Percentiles rank a stretch among this genome's conserved stretches.
These are phyloP conservation scores for Gonatopus flavifemur DNA, from an alignment of 1,140 invertebrate genomes.

Conservation along the genomic window DNA sequence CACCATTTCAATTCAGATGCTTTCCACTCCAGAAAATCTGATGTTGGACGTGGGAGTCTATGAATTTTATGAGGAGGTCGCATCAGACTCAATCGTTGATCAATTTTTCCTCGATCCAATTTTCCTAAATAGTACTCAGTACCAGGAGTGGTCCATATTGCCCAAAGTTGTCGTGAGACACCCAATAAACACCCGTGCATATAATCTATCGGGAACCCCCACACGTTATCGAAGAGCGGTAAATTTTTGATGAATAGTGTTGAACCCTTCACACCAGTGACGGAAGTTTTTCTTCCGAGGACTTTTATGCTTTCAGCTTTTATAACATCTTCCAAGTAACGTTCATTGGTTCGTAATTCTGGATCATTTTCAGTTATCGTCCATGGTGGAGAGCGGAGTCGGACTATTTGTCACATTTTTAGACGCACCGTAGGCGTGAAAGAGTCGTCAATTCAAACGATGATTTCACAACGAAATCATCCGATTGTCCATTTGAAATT, in stretches of 20 bases:
- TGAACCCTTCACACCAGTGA: not conserved
- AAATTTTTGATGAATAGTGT: slow-evolving; percentile 1
- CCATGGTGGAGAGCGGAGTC: not conserved
- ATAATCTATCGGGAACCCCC: not conserved
- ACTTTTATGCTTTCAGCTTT: too few species aligned
- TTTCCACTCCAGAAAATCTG: not conserved
- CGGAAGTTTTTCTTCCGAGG: not conserved
- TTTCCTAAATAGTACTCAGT: not conserved
- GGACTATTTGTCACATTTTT: too few species aligned
- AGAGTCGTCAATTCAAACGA: too few species aligned
- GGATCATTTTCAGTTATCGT: not conserved
- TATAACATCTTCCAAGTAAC: not conserved
- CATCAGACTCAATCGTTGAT: too few species aligned
- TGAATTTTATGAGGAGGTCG: too few species aligned
- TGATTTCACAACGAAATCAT: too few species aligned
- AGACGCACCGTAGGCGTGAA: too few species aligned
- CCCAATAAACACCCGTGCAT: too few species aligned
- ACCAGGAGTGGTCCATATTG: slow-evolving; percentile 1
- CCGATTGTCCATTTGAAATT: not conserved
- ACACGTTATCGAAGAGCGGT: slow-evolving; percentile 1
- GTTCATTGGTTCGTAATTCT: not conserved
- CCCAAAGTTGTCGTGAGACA: not conserved
- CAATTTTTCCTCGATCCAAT: not conserved
- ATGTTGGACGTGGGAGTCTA: not conserved
- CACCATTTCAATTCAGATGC: slow-evolving; percentile 5